Evolutionary conservation across 2,888 invertebrate species (phyloP).

Genomic region (Machimus atricapillus): DNA sequence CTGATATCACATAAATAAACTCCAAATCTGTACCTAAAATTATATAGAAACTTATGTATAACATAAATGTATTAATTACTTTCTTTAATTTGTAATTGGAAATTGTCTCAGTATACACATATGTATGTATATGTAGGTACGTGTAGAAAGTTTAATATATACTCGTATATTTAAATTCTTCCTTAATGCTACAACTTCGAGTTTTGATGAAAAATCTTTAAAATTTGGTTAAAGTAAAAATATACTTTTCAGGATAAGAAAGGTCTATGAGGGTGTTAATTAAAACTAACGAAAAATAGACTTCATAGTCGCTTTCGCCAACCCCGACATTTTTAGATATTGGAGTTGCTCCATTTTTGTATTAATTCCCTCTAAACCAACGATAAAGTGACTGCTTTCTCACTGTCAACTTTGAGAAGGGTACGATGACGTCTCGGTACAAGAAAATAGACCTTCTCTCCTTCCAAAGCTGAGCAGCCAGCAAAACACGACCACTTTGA

Average conservation of each 20-base stretch:
- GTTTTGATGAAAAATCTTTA: no score
- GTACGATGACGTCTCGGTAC: not conserved
- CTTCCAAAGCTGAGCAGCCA: not conserved
- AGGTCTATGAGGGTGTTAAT: not conserved
- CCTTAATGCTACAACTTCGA: no score
- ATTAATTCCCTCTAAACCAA: not conserved
- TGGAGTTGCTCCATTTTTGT: not conserved
- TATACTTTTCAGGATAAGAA: not conserved
- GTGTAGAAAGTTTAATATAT: no score
- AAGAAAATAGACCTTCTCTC: not conserved
- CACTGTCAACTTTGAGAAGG: not conserved
- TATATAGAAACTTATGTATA: no score
- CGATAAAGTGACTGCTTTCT: not conserved
- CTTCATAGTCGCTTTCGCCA: not conserved
- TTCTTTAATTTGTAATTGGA: no score
- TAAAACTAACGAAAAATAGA: not conserved
- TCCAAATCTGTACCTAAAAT: no score
- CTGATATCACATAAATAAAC: no score
- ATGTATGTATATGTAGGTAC: no score
- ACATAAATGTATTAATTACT: no score
- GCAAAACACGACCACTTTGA: not conserved
- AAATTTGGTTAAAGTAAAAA: no score
- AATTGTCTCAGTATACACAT: no score
- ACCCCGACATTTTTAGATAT: not conserved
- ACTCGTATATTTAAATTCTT: no score